Evolutionary conservation across 2,113 vertebrate species (phyloP).

Genomic region (Castor canadensis): DNA sequence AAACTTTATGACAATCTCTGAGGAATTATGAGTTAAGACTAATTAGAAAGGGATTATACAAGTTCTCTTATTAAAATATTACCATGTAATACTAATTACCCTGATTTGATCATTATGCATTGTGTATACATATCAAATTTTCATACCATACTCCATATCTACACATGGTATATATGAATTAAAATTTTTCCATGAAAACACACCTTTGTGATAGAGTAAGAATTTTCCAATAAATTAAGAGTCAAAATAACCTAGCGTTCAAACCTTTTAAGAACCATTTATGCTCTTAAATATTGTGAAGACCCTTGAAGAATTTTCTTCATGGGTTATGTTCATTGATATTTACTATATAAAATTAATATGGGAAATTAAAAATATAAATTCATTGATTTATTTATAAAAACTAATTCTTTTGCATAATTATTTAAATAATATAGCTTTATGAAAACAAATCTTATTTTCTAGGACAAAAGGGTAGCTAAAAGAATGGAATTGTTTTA

Average conservation of each 20-base stretch:
- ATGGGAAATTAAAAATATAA: neutral
- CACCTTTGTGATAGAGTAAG: too few species aligned
- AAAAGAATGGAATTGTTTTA: neutral
- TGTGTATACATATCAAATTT: neutral
- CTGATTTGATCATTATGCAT: neutral
- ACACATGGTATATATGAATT: neutral
- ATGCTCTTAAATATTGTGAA: slow-evolving; percentile 14
- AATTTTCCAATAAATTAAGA: neutral
- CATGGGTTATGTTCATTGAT: neutral
- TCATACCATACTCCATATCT: neutral
- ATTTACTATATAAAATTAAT: neutral
- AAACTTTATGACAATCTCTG: neutral
- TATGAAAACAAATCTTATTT: slow-evolving; percentile 11
- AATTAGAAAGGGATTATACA: neutral
- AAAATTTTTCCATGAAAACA: neutral
- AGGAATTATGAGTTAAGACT: neutral
- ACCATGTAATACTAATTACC: neutral
- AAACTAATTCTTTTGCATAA: neutral
- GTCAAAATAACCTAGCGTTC: neutral
- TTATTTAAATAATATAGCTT: neutral
- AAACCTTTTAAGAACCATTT: neutral
- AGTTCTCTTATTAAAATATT: slow-evolving; percentile 9
- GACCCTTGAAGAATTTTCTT: neutral
- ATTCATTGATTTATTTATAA: neutral
- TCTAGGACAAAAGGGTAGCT: neutral